These are phyloP conservation scores for Phlogophora meticulosa DNA, from an alignment of 2,888 invertebrate genomes.

Conservation along the genomic window DNA sequence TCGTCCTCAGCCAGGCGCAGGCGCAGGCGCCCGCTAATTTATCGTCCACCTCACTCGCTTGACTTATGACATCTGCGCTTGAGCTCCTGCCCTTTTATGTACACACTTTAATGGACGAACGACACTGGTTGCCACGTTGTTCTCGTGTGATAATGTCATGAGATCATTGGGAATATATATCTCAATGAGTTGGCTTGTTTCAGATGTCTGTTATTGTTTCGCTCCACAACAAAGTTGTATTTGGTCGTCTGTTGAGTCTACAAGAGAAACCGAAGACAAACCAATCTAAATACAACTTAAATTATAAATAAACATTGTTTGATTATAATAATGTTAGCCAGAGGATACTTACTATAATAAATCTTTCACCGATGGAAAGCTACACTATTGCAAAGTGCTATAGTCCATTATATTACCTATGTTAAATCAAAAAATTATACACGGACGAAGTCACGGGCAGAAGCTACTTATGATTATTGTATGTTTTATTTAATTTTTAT, in stretches of 20 bases:
- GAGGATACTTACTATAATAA: no score
- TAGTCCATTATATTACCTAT: no score
- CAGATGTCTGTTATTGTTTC: background rate
- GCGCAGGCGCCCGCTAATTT: constrained; percentile 55
- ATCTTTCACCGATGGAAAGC: no score
- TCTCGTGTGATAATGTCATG: constrained; percentile 41
- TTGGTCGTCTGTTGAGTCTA: background rate
- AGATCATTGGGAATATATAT: constrained; percentile 9
- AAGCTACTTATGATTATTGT: no score
- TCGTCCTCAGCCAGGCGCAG: constrained; percentile 47
- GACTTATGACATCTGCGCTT: constrained; percentile 65
- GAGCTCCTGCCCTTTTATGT: constrained; percentile 69
- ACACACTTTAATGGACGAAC: constrained; percentile 64
- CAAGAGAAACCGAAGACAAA: no score
- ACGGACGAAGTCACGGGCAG: no score
- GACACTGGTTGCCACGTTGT: constrained; percentile 51
- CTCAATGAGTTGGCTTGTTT: constrained; percentile 22
- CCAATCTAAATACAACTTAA: background rate
- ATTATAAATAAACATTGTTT: background rate
- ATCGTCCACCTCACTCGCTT: constrained; percentile 61
- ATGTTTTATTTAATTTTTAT: background rate
- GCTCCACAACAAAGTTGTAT: background rate
- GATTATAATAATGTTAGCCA: no score
- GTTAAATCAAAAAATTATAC: no score
- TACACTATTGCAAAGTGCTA: no score